Conservation (phyloP, 2,797 vertebrate genomes). For the Threskiornis aethiopicus region DNA sequence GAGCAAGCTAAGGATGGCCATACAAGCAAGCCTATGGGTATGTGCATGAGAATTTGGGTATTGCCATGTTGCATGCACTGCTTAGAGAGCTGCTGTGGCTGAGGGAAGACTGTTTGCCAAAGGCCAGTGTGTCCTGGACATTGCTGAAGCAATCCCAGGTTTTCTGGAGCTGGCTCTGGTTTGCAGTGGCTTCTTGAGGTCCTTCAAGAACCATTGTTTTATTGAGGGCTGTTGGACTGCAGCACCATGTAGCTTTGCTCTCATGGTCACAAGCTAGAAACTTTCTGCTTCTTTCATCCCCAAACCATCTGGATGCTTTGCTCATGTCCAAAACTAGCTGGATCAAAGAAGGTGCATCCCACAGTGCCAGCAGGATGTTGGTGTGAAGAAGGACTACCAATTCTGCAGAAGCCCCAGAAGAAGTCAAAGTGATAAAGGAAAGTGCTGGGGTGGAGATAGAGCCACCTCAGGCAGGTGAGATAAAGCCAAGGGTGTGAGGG, state of each 20-base stretch:
- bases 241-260: not conserved
- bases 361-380: not conserved
- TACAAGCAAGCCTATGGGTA: not conserved
- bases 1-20: not conserved
- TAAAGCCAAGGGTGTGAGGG: not conserved
- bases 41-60: not conserved
- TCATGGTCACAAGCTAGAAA: accelerated
- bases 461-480: not conserved
- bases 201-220: not conserved
- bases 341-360: not conserved
- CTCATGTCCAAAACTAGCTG: not conserved
- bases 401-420: not conserved
- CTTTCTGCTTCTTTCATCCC: not conserved
- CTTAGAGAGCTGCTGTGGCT: not conserved
- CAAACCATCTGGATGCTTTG: not conserved
- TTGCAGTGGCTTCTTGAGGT: not conserved
- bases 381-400: not conserved
- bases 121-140: accelerated
- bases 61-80: accelerated
- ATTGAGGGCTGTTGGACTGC: not conserved
- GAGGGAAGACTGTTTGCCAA: not conserved
- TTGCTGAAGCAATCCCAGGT: not conserved
- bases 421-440: not conserved
- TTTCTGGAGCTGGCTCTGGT: not conserved
- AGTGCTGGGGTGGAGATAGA: not conserved